These are phyloP conservation scores for Sebastes glaucus DNA, from an alignment of 2,797 vertebrate species.

Conservation along the genomic window DNA sequence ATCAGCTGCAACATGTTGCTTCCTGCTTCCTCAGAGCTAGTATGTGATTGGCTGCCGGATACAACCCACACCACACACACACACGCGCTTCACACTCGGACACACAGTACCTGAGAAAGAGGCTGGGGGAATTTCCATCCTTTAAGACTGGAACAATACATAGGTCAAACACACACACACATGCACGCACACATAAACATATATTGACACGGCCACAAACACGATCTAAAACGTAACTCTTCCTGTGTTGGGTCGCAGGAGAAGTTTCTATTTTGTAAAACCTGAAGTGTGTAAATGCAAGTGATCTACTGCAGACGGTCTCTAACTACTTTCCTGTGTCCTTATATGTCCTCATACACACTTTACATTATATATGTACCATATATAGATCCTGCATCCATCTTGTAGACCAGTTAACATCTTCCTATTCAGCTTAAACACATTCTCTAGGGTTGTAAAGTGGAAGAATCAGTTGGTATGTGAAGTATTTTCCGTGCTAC, in stretches of 20 bases:
- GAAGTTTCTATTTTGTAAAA: background rate
- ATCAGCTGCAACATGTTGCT: slow-evolving; percentile 45
- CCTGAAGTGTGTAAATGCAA: background rate
- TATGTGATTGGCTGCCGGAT: slow-evolving; percentile 44
- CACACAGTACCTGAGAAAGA: slow-evolving; percentile 22
- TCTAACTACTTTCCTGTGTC: background rate
- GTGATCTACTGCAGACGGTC: background rate
- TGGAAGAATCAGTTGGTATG: too few relatives aligned
- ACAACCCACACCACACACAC: slow-evolving; percentile 23
- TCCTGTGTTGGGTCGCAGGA: background rate
- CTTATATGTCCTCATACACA: background rate
- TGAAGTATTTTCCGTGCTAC: too few relatives aligned
- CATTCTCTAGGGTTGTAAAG: too few relatives aligned
- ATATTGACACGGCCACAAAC: background rate
- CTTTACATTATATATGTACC: background rate
- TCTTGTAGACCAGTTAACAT: too few relatives aligned
- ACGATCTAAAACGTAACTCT: background rate
- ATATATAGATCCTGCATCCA: too few relatives aligned
- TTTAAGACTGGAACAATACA: slow-evolving; percentile 35
- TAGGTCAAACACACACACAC: background rate
- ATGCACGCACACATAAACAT: background rate
- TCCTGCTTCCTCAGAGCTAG: slow-evolving; percentile 72
- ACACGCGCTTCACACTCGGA: slow-evolving; percentile 5
- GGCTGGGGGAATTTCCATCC: slow-evolving; percentile 56
- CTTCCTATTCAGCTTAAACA: too few relatives aligned